Evolutionary conservation across 2,113 vertebrate species (phyloP).

Genomic region (Salvelinus sp.): DNA sequence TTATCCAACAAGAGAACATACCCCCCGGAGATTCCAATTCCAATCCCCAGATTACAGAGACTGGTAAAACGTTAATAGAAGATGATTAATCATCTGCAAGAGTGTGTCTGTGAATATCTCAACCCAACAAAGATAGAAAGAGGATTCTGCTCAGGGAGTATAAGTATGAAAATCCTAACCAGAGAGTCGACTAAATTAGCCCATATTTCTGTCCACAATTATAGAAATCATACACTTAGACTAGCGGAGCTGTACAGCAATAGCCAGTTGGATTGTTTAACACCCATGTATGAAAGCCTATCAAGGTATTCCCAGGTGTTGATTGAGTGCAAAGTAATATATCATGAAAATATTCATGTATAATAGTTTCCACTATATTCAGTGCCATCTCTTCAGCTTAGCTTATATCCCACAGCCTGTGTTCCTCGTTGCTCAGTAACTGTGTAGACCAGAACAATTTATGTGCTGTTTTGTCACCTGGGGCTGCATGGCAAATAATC

Average conservation of each 20-base stretch:
- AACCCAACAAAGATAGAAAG: conserved; percentile 58
- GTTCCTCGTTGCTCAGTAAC: neutral
- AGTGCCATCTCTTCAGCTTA: too few species aligned
- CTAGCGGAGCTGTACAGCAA: too few species aligned
- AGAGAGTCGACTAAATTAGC: conserved; percentile 56
- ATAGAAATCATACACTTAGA: too few species aligned
- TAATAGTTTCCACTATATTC: too few species aligned
- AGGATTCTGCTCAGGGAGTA: conserved; percentile 59
- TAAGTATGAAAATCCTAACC: conserved; percentile 69
- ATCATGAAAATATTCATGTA: neutral
- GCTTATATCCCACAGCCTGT: neutral
- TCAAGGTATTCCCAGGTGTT: neutral
- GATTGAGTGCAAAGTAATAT: neutral
- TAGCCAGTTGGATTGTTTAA: neutral
- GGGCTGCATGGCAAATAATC: neutral
- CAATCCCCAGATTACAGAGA: conserved; percentile 56
- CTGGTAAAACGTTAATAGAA: conserved; percentile 68
- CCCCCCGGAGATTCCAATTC: conserved; percentile 53
- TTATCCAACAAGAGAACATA: conserved; percentile 44
- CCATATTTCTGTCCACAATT: too few species aligned
- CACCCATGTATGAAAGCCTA: neutral
- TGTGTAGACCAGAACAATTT: too few species aligned
- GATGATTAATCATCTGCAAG: conserved; percentile 64
- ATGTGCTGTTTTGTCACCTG: neutral
- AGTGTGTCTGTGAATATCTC: conserved; percentile 69